Base-by-base conservation (phyloP, 2,888 invertebrate species). In the Andrena dorsata region DNA sequence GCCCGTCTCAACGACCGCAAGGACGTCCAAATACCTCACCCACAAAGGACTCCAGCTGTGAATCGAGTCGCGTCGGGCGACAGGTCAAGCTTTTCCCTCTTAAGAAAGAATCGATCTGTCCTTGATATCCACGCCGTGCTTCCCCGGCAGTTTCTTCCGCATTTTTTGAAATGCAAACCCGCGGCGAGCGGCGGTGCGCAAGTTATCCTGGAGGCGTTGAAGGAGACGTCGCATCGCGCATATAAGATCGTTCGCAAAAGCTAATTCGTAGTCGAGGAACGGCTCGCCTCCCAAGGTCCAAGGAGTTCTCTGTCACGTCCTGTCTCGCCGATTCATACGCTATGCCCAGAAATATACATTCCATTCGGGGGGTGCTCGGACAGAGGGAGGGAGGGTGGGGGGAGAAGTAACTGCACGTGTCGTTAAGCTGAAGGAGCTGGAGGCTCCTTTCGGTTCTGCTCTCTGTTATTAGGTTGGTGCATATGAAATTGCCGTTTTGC, bases 181-280 rank as follows among this genome's bases (percentile, higher is more conserved):
- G 6, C 60, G 53, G 47, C 60, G 70, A 32, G 64, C 65, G 75
- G 81, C 64, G 49, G 49, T 81, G 84, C 7, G 70, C 77, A 85
- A 86, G 79, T 77, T 81, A 79, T 81, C 70, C 75, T 79, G 75
- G 56, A 81, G 84, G 80, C 85, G 69, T 77, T 82, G 88, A 87
- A 90, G 88, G 88, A 82, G 87, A 89, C 85, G 64, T 82, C 81
- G 85, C 86, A 76, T 74, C 81, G 30, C 76, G 90, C 87, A 90
- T 90, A 84, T 81, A 56, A 84, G 86, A 90, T 87, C 53, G 13
- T 68, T 20, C 23, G 28, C 20, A 74, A 70, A 85, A 53, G 64
- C 83, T 90, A 76, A 85, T 85, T 82, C 83, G 75, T 71, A 88
- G 83, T 87, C 84, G 64, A 69, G 60, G 63, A 65, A 68, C 74